Evolutionary conservation across 1,140 invertebrate species (phyloP).

Genomic region (Drosophila varians): DNA sequence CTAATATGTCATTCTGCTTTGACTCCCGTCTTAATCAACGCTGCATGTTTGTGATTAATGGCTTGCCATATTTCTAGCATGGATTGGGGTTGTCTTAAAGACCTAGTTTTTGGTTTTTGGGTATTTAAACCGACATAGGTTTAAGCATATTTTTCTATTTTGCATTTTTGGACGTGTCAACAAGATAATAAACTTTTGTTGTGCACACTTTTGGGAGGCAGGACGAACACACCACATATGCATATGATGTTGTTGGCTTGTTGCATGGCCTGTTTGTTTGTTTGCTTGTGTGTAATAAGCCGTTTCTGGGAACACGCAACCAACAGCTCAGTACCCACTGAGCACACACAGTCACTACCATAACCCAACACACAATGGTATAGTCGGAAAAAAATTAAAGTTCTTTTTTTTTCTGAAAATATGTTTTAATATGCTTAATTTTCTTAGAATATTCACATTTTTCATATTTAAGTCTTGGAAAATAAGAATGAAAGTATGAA

Average conservation of each 20-base stretch:
- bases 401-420: no score
- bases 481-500: no score
- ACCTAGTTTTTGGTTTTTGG: not conserved
- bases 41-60: slow-evolving; percentile 54
- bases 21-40: slow-evolving; percentile 56
- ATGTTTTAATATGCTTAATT: no score
- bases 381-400: not conserved
- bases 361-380: not conserved
- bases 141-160: slow-evolving; percentile 46
- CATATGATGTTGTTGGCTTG: slow-evolving; percentile 23
- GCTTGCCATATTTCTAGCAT: slow-evolving; percentile 15
- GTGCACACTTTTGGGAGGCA: slow-evolving; percentile 34
- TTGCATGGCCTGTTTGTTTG: slow-evolving; percentile 8
- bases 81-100: slow-evolving; percentile 5
- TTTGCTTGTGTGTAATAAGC: slow-evolving; percentile 50
- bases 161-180: slow-evolving; percentile 57
- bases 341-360: slow-evolving; percentile 4
- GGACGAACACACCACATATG: slow-evolving; percentile 21
- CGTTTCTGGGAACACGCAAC: slow-evolving; percentile 31
- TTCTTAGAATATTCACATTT: no score
- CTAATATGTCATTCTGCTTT: slow-evolving; percentile 57
- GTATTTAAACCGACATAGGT: not conserved
- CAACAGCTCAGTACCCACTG: slow-evolving; percentile 25
- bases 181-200: slow-evolving; percentile 76
- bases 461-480: no score